Base-by-base conservation (phyloP, 2,113 vertebrate species). In the Eolophus roseicapilla region DNA sequence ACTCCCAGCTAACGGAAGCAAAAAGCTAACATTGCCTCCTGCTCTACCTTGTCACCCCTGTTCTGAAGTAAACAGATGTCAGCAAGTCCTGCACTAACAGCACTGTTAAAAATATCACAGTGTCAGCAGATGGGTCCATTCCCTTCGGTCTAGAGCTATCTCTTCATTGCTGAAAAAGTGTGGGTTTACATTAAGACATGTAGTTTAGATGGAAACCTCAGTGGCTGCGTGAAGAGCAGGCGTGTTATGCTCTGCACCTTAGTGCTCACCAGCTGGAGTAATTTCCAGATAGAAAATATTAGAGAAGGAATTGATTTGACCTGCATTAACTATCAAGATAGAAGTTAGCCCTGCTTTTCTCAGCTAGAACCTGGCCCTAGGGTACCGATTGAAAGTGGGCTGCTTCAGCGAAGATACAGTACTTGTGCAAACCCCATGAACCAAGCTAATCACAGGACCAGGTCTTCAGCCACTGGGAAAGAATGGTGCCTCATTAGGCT, bases 1-100 rank as follows among this genome's bases (percentile, higher is more conserved):
- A 25, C n/a, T 83, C 24, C 27, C 43, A 71, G 64, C 47, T 70
- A 90, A 68, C 6, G 52, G 39, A 90, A 90, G 64, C 0, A 6
- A 92, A 90, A 88, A 44, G 49, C 31, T 64, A 78, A 35, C 2
- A 11, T 37, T 6, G 16, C 43, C 29, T 93, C 77, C 74, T 0
- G 0, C 43, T 92, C 80, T 88, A 46, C 60, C 37, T 91, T 55
- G 60, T 77, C 35, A 43, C 28, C 44, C 49, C 43, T 89, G 55
- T 35, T 60, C 80, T 43, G 68, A 84, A 70, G 82, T 77, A 96
- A 95, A 95, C 63, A 94, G 88, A 88, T 67, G 67, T 93, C 95
- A 97, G 93, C 92, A 96, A 96, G 86, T 93, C n/a, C 73, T 88
- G 41, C 50, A 35, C 68, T 81, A 93, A 74, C 49, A 37, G 11